Evolutionary conservation across 2,888 invertebrate genomes (phyloP).

Genomic region (Caenorhabditis sp.): DNA sequence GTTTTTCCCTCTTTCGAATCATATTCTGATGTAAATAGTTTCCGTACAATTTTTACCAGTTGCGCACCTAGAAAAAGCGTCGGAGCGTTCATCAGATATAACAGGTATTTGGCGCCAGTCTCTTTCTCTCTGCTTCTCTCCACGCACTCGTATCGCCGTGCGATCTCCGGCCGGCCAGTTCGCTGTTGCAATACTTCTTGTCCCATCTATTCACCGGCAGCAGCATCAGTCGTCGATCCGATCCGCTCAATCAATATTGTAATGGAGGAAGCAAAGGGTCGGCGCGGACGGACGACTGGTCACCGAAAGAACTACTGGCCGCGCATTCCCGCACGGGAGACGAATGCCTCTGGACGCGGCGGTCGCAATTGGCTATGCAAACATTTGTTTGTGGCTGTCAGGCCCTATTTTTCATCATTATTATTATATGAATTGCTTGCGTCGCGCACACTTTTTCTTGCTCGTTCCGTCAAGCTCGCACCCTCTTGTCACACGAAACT

Average conservation of each 20-base stretch:
- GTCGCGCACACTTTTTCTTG: slow-evolving; percentile 17
- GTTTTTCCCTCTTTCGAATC: no score
- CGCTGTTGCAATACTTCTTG: slow-evolving; percentile 28
- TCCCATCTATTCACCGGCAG: slow-evolving; percentile 13
- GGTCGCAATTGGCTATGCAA: slow-evolving; percentile 49
- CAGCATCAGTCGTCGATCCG: slow-evolving; percentile 35
- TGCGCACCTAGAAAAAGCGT: background rate
- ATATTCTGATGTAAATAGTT: no score
- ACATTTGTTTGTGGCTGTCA: slow-evolving; percentile 37
- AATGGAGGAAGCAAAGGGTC: slow-evolving; percentile 33
- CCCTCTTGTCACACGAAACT: background rate
- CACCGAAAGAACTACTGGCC: slow-evolving; percentile 41
- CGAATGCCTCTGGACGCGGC: slow-evolving; percentile 19
- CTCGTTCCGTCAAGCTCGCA: background rate
- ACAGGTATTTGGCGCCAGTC: slow-evolving; percentile 26
- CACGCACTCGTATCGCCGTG: slow-evolving; percentile 16
- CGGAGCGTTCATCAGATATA: slow-evolving; percentile 18
- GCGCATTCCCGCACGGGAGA: slow-evolving; percentile 51
- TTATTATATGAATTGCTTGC: slow-evolving; percentile 37
- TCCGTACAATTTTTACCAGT: no score
- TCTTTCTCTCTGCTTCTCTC: slow-evolving; percentile 30
- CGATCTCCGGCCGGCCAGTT: slow-evolving; percentile 30
- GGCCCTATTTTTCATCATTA: slow-evolving; percentile 40
- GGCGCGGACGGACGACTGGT: slow-evolving; percentile 26
- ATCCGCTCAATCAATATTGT: slow-evolving; percentile 55